phyloP scores from a whole-genome alignment of 2,888 invertebrate species.

The Eupithecia exiguata region DNA sequence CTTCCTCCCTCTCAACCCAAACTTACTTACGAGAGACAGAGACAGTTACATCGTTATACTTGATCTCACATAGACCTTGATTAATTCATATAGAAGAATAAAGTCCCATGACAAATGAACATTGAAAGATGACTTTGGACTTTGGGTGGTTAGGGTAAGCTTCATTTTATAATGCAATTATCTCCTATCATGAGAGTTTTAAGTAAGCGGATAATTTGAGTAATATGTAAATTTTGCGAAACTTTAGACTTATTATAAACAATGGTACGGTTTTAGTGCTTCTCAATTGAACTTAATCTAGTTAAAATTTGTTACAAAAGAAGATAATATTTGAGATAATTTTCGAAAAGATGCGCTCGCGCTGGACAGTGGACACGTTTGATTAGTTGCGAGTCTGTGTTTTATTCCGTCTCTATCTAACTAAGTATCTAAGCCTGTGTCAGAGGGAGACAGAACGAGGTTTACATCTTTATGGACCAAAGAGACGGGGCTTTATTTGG shows the following conservation, averaged over 20 bases:
- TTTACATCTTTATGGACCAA: conserved; percentile 75
- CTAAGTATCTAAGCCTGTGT: conserved; percentile 37
- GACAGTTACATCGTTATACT: conserved; percentile 54
- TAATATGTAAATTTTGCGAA: conserved; percentile 58
- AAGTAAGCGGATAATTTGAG: conserved; percentile 58
- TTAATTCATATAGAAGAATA: conserved; percentile 52
- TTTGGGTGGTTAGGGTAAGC: conserved; percentile 44
- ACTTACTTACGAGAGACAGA: conserved; percentile 46
- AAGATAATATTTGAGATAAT: conserved; percentile 47
- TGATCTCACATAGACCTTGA: conserved; percentile 64
- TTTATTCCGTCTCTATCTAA: conserved; percentile 63
- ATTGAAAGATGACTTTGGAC: conserved; percentile 48
- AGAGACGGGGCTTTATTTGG: conserved; percentile 76
- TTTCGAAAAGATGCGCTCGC: conserved; percentile 70
- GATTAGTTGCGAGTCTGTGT: conserved; percentile 76
- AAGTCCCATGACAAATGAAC: conserved; percentile 49
- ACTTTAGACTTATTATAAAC: conserved; percentile 43
- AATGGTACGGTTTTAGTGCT: conserved; percentile 33
- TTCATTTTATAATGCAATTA: conserved; percentile 55
- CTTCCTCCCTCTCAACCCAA: conserved; percentile 55
- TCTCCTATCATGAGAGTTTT: conserved; percentile 62
- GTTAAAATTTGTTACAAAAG: background rate
- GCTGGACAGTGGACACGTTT: conserved; percentile 80
- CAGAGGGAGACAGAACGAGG: conserved; percentile 64
- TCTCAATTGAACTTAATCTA: conserved; percentile 6